Percentiles rank a stretch among this genome's conserved stretches.
These are phyloP conservation scores for Ictidomys tridecemlineatus DNA, from an alignment of 2,113 vertebrate genomes.

Conservation along the genomic window DNA sequence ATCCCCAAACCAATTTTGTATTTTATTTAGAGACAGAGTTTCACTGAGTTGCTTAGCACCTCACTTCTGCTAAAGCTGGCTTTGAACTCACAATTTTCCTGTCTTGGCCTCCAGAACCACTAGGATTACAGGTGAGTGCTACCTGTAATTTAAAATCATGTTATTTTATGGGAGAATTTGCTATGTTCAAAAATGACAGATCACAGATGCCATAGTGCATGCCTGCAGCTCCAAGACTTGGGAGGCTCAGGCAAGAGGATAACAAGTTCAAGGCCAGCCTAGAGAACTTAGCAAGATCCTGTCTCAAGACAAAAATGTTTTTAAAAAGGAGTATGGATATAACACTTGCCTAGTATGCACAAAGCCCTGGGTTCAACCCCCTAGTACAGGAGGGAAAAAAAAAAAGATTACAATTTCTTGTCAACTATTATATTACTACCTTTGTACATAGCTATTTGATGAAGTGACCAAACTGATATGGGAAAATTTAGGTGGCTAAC, in stretches of 20 bases:
- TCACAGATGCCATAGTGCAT: not conserved
- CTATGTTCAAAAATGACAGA: constrained; percentile 61
- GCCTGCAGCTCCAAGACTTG: no score
- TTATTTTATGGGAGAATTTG: constrained; percentile 48
- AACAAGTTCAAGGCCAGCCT: not conserved
- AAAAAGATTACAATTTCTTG: not conserved
- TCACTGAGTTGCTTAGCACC: no score
- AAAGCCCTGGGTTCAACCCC: no score
- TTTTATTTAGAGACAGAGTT: no score
- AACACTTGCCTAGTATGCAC: no score
- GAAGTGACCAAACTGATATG: constrained; percentile 80
- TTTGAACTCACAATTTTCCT: no score
- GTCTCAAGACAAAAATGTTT: not conserved
- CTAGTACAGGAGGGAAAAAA: no score
- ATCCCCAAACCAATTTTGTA: no score
- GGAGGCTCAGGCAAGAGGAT: not conserved
- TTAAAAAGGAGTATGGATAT: no score
- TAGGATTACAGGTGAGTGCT: no score
- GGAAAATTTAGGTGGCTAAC: constrained; percentile 70
- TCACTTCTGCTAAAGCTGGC: no score
- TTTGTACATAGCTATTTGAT: constrained; percentile 72
- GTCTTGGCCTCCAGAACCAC: no score
- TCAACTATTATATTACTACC: constrained; percentile 81
- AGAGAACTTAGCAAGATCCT: not conserved
- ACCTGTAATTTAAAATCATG: not conserved